phyloP scores from a whole-genome alignment of 30 jellyfish, hydroid and myxozoan species.

The Pseudorhiza aurosa region DNA sequence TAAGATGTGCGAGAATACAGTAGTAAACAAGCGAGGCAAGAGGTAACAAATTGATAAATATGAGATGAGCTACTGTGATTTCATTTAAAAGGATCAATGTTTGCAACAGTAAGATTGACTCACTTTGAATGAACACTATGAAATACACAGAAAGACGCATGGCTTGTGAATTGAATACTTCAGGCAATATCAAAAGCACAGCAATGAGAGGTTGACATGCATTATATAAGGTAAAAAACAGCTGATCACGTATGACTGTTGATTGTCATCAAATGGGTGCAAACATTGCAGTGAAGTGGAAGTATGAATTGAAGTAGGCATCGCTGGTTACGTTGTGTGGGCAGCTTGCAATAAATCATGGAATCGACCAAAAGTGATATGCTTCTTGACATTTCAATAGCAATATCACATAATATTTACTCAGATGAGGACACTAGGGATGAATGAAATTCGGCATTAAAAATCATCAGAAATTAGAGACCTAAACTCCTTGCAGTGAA shows the following conservation, averaged over 20 bases:
- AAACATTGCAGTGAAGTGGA: not conserved
- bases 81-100: too few relatives aligned
- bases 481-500: too few relatives aligned
- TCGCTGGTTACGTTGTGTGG: not conserved
- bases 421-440: slow-evolving; percentile 5
- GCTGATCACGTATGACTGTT: not conserved
- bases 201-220: not conserved
- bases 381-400: not conserved
- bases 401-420: not conserved
- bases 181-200: too few relatives aligned
- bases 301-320: not conserved
- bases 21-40: too few relatives aligned
- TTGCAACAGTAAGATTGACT: too few relatives aligned
- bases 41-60: too few relatives aligned
- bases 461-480: too few relatives aligned
- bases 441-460: too few relatives aligned
- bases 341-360: not conserved
- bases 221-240: not conserved
- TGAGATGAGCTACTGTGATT: too few relatives aligned
- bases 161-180: too few relatives aligned
- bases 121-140: not conserved
- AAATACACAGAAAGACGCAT: not conserved
- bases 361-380: too few relatives aligned
- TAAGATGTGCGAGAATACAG: too few relatives aligned
- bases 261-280: not conserved